A percentile compares a stretch with the other conserved stretches of the same genome.
Evolutionary conservation across 2,888 invertebrate species (phyloP).

Genomic region (Reticulitermes lucifugus): DNA sequence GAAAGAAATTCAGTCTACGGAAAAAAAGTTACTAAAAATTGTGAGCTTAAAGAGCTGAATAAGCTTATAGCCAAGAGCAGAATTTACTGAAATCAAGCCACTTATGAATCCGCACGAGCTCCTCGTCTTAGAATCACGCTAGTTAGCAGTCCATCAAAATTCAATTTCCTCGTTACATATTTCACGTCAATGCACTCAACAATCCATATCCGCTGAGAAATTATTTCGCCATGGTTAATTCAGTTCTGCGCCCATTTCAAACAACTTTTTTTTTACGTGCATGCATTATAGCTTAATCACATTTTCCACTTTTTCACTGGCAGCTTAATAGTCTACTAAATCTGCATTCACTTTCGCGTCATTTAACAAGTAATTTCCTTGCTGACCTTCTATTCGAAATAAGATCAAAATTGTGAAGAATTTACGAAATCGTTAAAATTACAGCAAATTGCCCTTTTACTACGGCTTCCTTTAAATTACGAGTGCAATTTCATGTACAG

Average conservation of each 20-base stretch:
- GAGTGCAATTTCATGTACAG: no score
- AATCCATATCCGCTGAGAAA: slow-evolving; percentile 3
- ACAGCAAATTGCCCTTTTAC: no score
- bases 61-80: neutral
- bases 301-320: neutral
- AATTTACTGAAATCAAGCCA: neutral
- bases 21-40: no score
- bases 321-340: neutral
- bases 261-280: neutral
- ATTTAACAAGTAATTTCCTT: neutral
- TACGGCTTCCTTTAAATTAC: no score
- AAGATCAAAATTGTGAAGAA: neutral
- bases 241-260: neutral
- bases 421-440: neutral
- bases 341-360: neutral
- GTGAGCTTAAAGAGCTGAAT: no score
- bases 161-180: neutral
- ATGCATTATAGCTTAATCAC: neutral
- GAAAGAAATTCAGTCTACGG: no score
- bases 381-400: neutral
- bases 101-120: neutral
- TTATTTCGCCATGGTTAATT: neutral
- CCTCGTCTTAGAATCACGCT: neutral
- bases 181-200: neutral
- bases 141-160: slow-evolving; percentile 2